phyloP scores from a whole-genome alignment of 2,113 vertebrate genomes.

The Raphicerus campestris region DNA sequence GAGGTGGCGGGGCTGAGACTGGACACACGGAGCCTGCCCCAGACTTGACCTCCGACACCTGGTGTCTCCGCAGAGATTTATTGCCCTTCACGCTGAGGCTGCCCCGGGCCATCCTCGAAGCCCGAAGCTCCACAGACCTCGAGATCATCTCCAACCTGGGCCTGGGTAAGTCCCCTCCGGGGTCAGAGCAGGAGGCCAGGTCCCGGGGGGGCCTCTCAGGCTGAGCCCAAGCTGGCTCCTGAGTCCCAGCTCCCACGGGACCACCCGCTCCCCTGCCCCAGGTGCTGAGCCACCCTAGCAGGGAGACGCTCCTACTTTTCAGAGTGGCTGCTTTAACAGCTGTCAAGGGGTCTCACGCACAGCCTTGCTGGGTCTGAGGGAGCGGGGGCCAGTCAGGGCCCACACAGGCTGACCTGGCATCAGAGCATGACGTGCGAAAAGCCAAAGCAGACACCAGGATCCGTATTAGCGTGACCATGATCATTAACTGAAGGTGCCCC shows the following conservation, averaged over 20 bases:
- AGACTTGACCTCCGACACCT: neutral
- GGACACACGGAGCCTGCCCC: neutral
- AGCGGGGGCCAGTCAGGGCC: neutral
- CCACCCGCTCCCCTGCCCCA: neutral
- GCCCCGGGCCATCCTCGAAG: constrained; percentile 88
- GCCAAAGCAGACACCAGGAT: neutral
- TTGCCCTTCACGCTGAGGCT: constrained; percentile 87
- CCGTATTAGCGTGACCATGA: rapidly evolving
- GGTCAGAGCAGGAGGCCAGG: neutral
- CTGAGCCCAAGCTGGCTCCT: neutral
- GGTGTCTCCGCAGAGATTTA: constrained; percentile 86
- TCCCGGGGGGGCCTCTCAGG: rapidly evolving
- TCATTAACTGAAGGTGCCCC: neutral
- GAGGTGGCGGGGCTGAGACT: too few species aligned
- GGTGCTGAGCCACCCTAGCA: rapidly evolving
- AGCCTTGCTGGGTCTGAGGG: neutral
- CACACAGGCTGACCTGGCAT: neutral
- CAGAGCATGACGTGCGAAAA: neutral
- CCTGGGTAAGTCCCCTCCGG: constrained; percentile 83
- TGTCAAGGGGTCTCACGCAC: rapidly evolving
- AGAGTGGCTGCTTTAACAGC: neutral
- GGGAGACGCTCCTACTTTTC: neutral
- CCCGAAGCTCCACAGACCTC: constrained; percentile 87
- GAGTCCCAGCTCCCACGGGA: neutral
- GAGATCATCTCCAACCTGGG: constrained; percentile 90